Conservation (phyloP, 2,113 vertebrate species). For the Dasyurus viverrinus region DNA sequence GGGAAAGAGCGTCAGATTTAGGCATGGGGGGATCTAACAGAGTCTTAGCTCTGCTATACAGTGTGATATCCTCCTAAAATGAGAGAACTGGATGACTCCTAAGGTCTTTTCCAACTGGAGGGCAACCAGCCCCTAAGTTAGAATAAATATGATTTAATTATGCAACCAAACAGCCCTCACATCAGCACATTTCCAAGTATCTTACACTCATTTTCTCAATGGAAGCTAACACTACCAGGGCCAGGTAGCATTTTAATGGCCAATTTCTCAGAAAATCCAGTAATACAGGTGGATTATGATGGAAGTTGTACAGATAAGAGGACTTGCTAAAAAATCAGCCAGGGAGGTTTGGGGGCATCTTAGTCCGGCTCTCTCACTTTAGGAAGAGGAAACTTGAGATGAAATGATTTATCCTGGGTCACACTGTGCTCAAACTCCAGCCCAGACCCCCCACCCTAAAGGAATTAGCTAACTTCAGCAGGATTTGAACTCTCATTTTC, state of each 20-base stretch:
- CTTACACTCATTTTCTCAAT: background rate
- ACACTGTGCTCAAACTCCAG: too few relatives aligned
- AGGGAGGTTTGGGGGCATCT: too few relatives aligned
- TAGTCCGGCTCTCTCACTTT: too few relatives aligned
- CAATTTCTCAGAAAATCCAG: background rate
- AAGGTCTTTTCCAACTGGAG: background rate
- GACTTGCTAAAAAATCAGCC: background rate
- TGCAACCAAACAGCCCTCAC: background rate
- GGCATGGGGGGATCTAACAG: background rate
- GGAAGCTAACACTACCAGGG: too few relatives aligned
- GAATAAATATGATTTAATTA: background rate
- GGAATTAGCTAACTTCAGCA: background rate
- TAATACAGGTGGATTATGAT: background rate
- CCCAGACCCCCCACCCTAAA: background rate
- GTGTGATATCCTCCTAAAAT: background rate
- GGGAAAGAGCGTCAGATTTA: background rate
- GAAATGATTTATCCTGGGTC: too few relatives aligned
- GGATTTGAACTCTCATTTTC: background rate
- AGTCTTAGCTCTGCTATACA: background rate
- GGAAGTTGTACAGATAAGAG: background rate
- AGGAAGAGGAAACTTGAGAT: too few relatives aligned
- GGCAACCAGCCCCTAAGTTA: background rate
- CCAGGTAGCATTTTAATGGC: background rate
- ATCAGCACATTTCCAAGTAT: background rate
- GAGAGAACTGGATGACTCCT: background rate